These are phyloP conservation scores for Callaeas wilsoni DNA, from an alignment of 2,113 vertebrate genomes.

Conservation along the genomic window DNA sequence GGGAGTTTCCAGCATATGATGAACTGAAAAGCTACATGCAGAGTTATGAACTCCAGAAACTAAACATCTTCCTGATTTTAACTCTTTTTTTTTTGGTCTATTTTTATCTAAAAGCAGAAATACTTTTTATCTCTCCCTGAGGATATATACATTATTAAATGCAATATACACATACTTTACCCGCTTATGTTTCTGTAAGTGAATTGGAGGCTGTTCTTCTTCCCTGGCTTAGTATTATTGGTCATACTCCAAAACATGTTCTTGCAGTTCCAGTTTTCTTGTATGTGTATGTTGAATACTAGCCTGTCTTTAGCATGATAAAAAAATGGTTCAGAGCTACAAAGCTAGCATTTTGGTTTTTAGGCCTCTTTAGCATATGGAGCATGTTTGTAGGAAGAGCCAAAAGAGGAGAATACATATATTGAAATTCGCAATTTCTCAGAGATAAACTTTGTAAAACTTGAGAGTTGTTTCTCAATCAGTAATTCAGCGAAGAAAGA, in stretches of 20 bases:
- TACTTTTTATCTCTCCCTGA: background rate
- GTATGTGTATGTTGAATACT: background rate
- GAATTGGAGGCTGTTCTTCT: background rate
- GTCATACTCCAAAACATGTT: background rate
- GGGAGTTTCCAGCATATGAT: background rate
- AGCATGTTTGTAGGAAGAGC: background rate
- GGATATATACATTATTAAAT: background rate
- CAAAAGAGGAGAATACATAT: background rate
- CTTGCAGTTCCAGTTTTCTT: background rate
- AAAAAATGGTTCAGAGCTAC: background rate
- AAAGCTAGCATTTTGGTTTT: background rate
- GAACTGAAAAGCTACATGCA: background rate
- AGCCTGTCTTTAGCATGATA: background rate
- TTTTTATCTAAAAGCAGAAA: constrained; percentile 3
- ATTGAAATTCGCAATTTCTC: background rate
- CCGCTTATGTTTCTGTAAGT: background rate
- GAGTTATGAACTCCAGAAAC: background rate
- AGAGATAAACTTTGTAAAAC: background rate
- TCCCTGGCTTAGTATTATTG: background rate
- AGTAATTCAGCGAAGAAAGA: background rate
- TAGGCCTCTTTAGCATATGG: background rate
- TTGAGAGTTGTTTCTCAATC: background rate
- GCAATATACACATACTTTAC: background rate
- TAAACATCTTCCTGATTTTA: background rate
- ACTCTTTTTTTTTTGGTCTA: background rate